Evolutionary conservation across 1,140 invertebrate genomes (phyloP).

Genomic region (Euura lappo): DNA sequence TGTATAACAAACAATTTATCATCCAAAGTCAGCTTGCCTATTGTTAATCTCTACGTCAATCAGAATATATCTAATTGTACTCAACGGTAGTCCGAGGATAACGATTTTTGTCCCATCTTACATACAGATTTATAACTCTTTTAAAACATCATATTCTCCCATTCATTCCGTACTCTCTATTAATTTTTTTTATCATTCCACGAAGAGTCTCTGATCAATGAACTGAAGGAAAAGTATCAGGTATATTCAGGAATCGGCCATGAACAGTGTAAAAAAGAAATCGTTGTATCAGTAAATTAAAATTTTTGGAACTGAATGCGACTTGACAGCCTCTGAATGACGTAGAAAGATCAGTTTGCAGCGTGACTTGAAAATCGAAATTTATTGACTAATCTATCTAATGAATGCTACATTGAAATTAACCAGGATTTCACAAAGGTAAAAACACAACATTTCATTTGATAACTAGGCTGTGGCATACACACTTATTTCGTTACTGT

Average conservation of each 20-base stretch:
- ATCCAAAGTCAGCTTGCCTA: conserved; percentile 3
- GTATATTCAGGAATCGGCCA: too few relatives aligned
- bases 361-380: conserved; percentile 40
- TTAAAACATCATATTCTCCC: too few relatives aligned
- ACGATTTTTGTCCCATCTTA: too few relatives aligned
- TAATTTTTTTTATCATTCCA: too few relatives aligned
- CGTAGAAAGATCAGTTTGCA: conserved; percentile 31
- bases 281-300: too few relatives aligned
- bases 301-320: too few relatives aligned
- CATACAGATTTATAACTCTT: too few relatives aligned
- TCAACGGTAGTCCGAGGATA: too few relatives aligned
- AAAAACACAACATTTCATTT: conserved; percentile 50
- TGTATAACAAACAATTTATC: not conserved
- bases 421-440: conserved; percentile 62
- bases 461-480: conserved; percentile 21
- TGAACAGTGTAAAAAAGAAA: too few relatives aligned
- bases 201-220: too few relatives aligned
- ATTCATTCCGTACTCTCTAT: too few relatives aligned
- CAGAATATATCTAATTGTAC: not conserved
- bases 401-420: conserved; percentile 61
- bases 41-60: conserved; percentile 5
- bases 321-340: conserved; percentile 21
- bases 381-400: conserved; percentile 60
- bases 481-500: conserved; percentile 1
- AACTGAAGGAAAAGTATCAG: too few relatives aligned